Evolutionary conservation across 2,888 invertebrate genomes (phyloP).

Genomic region (Drosophila phalerata): DNA sequence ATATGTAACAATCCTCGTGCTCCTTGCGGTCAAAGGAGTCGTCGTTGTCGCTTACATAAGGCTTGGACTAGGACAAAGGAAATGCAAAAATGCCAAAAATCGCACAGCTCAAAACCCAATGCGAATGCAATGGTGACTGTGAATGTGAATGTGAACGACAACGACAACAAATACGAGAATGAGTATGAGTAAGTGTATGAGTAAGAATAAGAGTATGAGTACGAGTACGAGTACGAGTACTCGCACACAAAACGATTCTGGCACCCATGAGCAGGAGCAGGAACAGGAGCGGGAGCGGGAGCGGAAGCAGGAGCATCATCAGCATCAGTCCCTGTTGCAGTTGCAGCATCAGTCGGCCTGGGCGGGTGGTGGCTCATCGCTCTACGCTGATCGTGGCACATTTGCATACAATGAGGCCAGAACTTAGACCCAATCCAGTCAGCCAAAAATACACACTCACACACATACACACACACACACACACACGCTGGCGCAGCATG

Average conservation of each 20-base stretch:
- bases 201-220: slow-evolving; percentile 12
- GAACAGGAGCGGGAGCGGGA: no score
- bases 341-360: slow-evolving; percentile 49
- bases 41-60: slow-evolving; percentile 69
- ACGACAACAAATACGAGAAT: slow-evolving; percentile 9
- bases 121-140: slow-evolving; percentile 42
- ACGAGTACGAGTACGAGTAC: slow-evolving; percentile 17
- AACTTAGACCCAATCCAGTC: slow-evolving; percentile 57
- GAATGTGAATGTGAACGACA: slow-evolving; percentile 15
- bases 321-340: slow-evolving; percentile 36
- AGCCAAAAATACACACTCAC: slow-evolving; percentile 24
- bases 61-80: slow-evolving; percentile 73
- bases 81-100: slow-evolving; percentile 83
- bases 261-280: slow-evolving; percentile 69
- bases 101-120: slow-evolving; percentile 77
- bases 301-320: slow-evolving; percentile 44
- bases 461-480: slow-evolving; percentile 20
- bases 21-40: slow-evolving; percentile 56
- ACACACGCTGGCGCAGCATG: slow-evolving; percentile 82
- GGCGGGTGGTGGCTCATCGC: slow-evolving; percentile 69
- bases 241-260: slow-evolving; percentile 79
- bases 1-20: slow-evolving; percentile 76
- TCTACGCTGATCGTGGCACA: slow-evolving; percentile 79
- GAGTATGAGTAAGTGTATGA: slow-evolving; percentile 13
- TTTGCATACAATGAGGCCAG: slow-evolving; percentile 86